phyloP scores from a whole-genome alignment of 2,113 vertebrate species.

The Phrynosoma platyrhinos region DNA sequence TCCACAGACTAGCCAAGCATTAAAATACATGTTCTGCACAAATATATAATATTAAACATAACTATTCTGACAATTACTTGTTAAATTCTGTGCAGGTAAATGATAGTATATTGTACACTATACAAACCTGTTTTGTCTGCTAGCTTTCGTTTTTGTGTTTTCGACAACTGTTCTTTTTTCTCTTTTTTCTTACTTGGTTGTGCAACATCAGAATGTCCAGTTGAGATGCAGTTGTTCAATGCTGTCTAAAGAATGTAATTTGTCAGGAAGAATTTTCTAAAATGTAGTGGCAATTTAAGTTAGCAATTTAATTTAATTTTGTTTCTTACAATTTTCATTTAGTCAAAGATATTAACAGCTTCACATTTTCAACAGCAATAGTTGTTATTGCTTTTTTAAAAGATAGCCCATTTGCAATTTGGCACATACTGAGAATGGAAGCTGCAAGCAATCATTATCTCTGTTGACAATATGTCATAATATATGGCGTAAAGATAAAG shows the following conservation, averaged over 20 bases:
- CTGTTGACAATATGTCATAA: not conserved
- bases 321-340: not conserved
- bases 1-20: too few species aligned
- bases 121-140: conserved; percentile 90
- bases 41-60: not conserved
- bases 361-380: not conserved
- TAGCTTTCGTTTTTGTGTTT: conserved; percentile 94
- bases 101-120: not conserved
- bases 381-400: too few species aligned
- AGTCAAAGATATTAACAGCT: not conserved
- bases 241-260: conserved; percentile 78
- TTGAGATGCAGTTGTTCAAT: conserved; percentile 77
- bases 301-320: not conserved
- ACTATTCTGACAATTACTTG: not conserved
- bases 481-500: too few species aligned
- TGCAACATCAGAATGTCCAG: conserved; percentile 67
- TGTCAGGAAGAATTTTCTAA: conserved; percentile 28
- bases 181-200: conserved; percentile 90
- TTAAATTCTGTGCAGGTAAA: not conserved
- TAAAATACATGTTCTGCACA: not conserved
- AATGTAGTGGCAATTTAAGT: not conserved
- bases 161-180: conserved; percentile 96
- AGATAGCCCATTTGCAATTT: not conserved
- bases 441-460: not conserved
- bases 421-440: not conserved